phyloP scores from a whole-genome alignment of 2,888 invertebrate species.

The Trachelus troglodyta region DNA sequence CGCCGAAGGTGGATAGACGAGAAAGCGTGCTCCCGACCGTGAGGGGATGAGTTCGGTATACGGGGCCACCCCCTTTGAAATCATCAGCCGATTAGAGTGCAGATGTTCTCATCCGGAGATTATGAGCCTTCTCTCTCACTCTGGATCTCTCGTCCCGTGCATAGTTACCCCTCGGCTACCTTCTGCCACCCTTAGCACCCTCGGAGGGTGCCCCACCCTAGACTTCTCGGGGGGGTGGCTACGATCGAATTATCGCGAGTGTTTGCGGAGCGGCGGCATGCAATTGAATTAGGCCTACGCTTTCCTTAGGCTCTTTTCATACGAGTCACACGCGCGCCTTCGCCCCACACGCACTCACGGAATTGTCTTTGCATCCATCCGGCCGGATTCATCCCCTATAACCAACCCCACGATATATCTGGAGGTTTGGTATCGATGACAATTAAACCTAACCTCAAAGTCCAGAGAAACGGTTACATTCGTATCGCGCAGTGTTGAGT shows the following conservation, averaged over 20 bases:
- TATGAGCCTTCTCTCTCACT: constrained; percentile 52
- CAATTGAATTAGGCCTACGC: constrained; percentile 62
- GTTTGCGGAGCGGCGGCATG: constrained; percentile 64
- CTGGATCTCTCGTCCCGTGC: constrained; percentile 10
- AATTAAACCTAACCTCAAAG: not conserved
- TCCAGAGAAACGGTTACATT: not conserved
- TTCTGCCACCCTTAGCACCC: constrained; percentile 9
- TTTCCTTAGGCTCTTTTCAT: constrained; percentile 29
- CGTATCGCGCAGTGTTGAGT: not conserved
- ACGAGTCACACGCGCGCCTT: not conserved
- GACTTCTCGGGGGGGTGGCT: constrained; percentile 32
- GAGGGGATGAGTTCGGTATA: not conserved
- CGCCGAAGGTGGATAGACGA: not conserved
- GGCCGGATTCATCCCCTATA: not conserved
- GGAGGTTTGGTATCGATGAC: not conserved
- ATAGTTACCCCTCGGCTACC: constrained; percentile 23
- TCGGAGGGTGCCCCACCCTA: not conserved
- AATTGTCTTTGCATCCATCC: not conserved
- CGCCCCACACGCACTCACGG: not conserved
- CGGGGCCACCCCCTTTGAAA: constrained; percentile 26
- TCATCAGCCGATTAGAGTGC: constrained; percentile 65
- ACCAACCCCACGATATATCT: not conserved
- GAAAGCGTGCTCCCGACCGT: not conserved
- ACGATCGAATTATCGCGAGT: constrained; percentile 66
- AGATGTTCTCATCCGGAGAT: constrained; percentile 64